Evolutionary conservation across 2,113 vertebrate species (phyloP).

Genomic region (Pterophyllum scalare): DNA sequence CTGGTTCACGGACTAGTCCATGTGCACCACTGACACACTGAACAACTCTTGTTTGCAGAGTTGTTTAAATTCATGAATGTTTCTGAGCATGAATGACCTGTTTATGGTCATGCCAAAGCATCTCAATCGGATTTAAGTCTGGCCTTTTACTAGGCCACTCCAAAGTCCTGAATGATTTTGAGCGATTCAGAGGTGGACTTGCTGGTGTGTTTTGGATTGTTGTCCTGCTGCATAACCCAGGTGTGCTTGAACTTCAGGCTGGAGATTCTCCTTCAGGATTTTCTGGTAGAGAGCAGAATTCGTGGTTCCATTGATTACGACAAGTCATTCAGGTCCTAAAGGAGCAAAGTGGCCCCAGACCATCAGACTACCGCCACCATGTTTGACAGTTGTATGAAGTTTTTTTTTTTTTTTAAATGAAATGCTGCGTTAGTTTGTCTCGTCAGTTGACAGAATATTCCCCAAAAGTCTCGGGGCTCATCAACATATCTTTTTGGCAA

Average conservation of each 20-base stretch:
- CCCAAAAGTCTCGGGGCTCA: too few species aligned
- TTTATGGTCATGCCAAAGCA: too few species aligned
- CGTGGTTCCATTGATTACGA: accelerated
- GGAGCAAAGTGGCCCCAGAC: neutral
- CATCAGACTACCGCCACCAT: neutral
- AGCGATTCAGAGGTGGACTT: neutral
- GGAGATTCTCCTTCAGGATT: neutral
- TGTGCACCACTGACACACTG: too few species aligned
- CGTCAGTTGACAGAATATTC: too few species aligned
- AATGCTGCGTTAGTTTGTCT: neutral
- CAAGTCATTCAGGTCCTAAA: neutral
- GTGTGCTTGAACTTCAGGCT: neutral
- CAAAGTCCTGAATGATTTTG: neutral
- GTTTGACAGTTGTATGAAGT: neutral
- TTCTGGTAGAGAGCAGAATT: neutral
- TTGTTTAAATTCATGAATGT: too few species aligned
- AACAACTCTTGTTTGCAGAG: too few species aligned
- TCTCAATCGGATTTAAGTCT: neutral
- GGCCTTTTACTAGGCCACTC: neutral
- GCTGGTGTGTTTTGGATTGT: neutral
- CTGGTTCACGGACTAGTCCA: too few species aligned
- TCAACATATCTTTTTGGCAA: too few species aligned
- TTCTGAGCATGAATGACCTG: neutral
- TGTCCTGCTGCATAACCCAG: neutral
- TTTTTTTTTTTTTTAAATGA: neutral